Conservation (phyloP, 2,888 invertebrate genomes). For the Parelbella ahira region DNA sequence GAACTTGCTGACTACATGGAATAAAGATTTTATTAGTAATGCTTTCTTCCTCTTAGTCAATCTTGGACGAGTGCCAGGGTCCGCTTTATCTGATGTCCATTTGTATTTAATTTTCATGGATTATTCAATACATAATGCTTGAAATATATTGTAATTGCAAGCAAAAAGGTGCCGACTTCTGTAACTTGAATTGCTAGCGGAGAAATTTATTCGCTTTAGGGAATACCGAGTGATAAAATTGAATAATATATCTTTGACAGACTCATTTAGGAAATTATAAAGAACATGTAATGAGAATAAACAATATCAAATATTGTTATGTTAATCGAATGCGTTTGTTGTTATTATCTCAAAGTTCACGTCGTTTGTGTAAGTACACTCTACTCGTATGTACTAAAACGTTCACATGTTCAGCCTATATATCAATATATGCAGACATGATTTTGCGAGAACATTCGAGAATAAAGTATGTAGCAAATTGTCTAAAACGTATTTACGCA, state of each 20-base stretch:
- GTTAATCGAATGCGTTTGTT: too few species aligned
- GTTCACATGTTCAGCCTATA: too few species aligned
- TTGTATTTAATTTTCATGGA: constrained; percentile 24
- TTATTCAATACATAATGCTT: constrained; percentile 21
- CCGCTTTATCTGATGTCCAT: constrained; percentile 15
- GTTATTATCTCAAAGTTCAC: too few species aligned
- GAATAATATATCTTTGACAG: too few species aligned
- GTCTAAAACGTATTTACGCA: constrained; percentile 15
- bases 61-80: constrained; percentile 15
- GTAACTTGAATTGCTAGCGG: constrained; percentile 12
- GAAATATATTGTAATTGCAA: constrained; percentile 9
- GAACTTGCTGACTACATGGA: neutral
- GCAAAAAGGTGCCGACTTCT: constrained; percentile 21
- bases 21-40: constrained; percentile 1
- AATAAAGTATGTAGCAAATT: too few species aligned
- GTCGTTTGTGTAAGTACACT: too few species aligned
- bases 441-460: too few species aligned
- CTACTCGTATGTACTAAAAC: too few species aligned
- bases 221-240: constrained; percentile 18
- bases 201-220: constrained; percentile 13
- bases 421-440: too few species aligned
- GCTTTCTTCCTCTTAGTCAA: constrained; percentile 7
- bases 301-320: too few species aligned
- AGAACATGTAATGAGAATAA: too few species aligned
- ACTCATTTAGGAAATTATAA: too few species aligned